Percentiles rank a stretch among this genome's conserved stretches.
Conservation (phyloP, 2,888 invertebrate species). For the Gibbula magus region DNA sequence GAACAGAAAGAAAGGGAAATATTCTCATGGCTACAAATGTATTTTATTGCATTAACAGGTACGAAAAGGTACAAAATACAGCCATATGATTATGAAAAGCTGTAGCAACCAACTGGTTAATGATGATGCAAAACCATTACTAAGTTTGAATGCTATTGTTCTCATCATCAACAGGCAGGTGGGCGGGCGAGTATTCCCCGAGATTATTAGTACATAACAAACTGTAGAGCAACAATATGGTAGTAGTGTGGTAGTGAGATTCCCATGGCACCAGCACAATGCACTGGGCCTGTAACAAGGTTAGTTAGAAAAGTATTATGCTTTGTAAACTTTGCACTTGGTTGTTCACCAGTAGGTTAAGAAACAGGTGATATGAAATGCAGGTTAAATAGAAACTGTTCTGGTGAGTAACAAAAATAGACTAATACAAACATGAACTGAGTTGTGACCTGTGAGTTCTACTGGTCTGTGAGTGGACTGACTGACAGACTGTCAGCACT, state of each 20-base stretch:
- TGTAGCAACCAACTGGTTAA: conserved; percentile 22
- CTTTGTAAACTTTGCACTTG: conserved; percentile 6
- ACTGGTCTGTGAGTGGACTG: background rate
- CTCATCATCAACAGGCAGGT: background rate
- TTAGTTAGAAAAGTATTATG: conserved; percentile 8
- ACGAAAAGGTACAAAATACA: conserved; percentile 27
- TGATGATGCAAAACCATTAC: conserved; percentile 25
- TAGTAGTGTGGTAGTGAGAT: conserved; percentile 15
- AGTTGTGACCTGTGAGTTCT: conserved; percentile 3
- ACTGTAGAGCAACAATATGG: background rate
- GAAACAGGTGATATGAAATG: conserved; percentile 17
- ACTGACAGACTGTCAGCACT: too few species aligned
- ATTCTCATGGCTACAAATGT: conserved; percentile 25
- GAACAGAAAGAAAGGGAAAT: conserved; percentile 25
- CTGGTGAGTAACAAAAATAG: conserved; percentile 20
- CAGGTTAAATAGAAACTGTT: conserved; percentile 17
- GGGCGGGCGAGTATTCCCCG: conserved; percentile 15
- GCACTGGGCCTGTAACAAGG: conserved; percentile 14
- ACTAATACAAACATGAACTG: conserved; percentile 7
- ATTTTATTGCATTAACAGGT: conserved; percentile 24
- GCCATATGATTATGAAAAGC: conserved; percentile 25
- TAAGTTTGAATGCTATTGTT: background rate
- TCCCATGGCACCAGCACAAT: conserved; percentile 8
- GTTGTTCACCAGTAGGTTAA: conserved; percentile 19
- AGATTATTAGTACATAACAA: conserved; percentile 18